These are phyloP conservation scores for Halocynthia aurantium DNA, from an alignment of 23 tunicate genomes.

Conservation along the genomic window DNA sequence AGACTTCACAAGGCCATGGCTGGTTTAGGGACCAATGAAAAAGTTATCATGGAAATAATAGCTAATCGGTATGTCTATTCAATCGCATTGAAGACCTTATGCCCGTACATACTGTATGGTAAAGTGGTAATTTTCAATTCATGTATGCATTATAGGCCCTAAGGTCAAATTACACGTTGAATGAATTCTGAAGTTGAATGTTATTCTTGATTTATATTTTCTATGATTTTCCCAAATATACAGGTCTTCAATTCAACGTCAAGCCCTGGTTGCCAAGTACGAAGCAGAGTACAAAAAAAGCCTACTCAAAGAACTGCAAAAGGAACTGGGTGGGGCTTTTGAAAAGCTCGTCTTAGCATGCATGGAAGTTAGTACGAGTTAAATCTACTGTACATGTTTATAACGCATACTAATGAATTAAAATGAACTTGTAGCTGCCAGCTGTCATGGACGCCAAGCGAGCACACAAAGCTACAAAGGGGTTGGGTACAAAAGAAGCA, in stretches of 20 bases:
- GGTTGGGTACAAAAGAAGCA: conserved; percentile 18
- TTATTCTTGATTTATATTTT: too few relatives aligned
- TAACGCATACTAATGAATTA: too few relatives aligned
- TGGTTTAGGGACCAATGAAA: conserved; percentile 24
- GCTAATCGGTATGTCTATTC: conserved; percentile 1
- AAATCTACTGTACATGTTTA: too few relatives aligned
- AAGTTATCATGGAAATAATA: conserved; percentile 10
- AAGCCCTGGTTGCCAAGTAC: conserved; percentile 7
- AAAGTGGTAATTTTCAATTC: too few relatives aligned
- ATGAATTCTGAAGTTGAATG: too few relatives aligned
- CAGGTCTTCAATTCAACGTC: conserved; percentile 20
- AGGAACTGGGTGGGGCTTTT: conserved; percentile 21
- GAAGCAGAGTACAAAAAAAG: conserved; percentile 15
- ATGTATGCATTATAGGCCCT: too few relatives aligned
- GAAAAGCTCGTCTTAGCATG: conserved; percentile 24
- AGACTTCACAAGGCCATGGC: conserved; percentile 31
- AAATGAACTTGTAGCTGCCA: conserved; percentile 1
- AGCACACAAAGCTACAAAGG: conserved; percentile 19
- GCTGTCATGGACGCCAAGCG: conserved; percentile 15
- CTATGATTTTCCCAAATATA: background rate
- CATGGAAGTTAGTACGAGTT: conserved; percentile 13
- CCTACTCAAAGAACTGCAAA: conserved; percentile 14
- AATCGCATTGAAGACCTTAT: background rate
- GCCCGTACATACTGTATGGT: too few relatives aligned
- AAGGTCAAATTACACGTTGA: too few relatives aligned